These are phyloP conservation scores for Thereva nobilitata DNA, from an alignment of 2,888 invertebrate genomes.

Conservation along the genomic window DNA sequence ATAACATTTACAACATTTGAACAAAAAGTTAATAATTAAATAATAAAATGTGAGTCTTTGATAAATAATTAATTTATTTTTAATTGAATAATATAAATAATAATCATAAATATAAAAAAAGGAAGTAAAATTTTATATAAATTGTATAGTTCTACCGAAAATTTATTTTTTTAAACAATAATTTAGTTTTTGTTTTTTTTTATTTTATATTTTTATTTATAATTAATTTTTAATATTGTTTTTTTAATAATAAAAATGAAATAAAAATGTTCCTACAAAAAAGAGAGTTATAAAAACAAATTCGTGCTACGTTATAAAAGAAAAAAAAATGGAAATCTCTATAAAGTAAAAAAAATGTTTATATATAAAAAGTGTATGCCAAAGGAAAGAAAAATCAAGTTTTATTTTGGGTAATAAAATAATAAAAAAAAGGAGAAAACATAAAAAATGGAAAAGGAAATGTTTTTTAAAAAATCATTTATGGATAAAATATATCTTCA, in stretches of 20 bases:
- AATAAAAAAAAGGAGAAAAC: conserved; percentile 7
- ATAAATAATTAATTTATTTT: not conserved
- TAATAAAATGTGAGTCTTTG: conserved; percentile 5
- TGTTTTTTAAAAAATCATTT: conserved; percentile 2
- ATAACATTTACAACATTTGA: no score
- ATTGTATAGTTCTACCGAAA: not conserved
- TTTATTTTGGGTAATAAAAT: not conserved
- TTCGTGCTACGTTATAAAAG: not conserved
- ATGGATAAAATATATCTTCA: not conserved
- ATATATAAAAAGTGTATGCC: not conserved
- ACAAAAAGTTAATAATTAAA: not conserved
- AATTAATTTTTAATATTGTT: conserved; percentile 1
- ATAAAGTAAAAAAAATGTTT: not conserved
- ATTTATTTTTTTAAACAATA: not conserved
- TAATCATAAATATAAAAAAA: not conserved
- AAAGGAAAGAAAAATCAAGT: not conserved
- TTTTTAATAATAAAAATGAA: not conserved
- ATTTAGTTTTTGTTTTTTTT: no score
- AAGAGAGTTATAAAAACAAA: conserved; percentile 2
- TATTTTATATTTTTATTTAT: no score
- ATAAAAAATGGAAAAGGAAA: not conserved
- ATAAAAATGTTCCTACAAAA: not conserved
- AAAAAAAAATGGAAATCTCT: not conserved
- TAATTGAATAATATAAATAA: no score
- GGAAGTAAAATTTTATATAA: not conserved